Base-by-base conservation (phyloP, 2,888 invertebrate genomes). In the Coleophora flavipennella region DNA sequence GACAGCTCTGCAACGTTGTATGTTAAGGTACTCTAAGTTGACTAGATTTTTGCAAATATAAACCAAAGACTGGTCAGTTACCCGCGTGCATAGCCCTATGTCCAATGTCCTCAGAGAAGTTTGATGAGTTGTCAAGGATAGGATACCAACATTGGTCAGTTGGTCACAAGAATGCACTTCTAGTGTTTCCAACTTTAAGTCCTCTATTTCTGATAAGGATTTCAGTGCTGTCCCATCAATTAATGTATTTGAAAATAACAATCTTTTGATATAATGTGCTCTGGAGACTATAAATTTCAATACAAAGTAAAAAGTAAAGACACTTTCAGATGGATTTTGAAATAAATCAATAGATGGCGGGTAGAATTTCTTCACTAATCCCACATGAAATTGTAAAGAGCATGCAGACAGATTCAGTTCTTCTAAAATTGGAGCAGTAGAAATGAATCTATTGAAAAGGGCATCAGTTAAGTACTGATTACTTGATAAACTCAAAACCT, bases 391-490 rank as follows among this genome's bases (percentile, higher is more conserved):
- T 26, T 91, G 89, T 36, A 93, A 86, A 41, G 90, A 90, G 50
- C 91, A 90, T 8, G 87, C 88, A 25, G 89, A 88, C 44, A 93
- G 72, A 56, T 90, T 88, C 0, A 93, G 65, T 11, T 86, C 78
- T 44, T 88, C 83, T 12, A 93, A 60, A 40, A 83, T 76, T 33
- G 88, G 87, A 46, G 90, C 87, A 9, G 89, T 79, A 7, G 85
- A 74, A 2, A 89, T 80, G 55, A 93, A 84, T 53, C 92, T 86
- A 53, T 88, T 86, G 38, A 93, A 88, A 9, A 91, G 79, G n/a
- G 90, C 89, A 83, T 93, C 93, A 2, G 92, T 91, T 29, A 93
- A 73, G 63, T 92, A 92, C 47, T 91, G 86, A 59, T 92, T 91
- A 31, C 88, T 87, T 13, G 88, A 86, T 40, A 93, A 66, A 40